A percentile compares a stretch with the other conserved stretches of the same genome.
Conservation (phyloP, 2,113 vertebrate species). For the Oostethus manadensis region DNA sequence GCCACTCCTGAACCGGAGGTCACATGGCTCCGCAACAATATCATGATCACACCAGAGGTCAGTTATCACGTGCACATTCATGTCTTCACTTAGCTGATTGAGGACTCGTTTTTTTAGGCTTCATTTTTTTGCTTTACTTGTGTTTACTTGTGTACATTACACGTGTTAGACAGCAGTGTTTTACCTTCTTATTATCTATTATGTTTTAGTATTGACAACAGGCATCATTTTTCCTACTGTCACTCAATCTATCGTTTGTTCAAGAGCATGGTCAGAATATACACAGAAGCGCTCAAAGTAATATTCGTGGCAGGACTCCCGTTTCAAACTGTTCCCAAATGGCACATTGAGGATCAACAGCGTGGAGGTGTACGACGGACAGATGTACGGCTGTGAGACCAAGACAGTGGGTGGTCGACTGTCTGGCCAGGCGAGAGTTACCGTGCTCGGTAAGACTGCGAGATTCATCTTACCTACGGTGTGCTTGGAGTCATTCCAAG, state of each 20-base stretch:
- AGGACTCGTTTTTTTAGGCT: too few species aligned
- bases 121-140: not conserved
- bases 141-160: too few species aligned
- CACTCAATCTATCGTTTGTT: too few species aligned
- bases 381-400: slow-evolving; percentile 82
- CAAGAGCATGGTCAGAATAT: too few species aligned
- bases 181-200: too few species aligned
- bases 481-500: slow-evolving; percentile 6
- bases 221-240: too few species aligned
- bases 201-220: too few species aligned
- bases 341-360: slow-evolving; percentile 90
- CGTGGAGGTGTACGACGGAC: slow-evolving; percentile 90
- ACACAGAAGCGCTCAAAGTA: too few species aligned
- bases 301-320: slow-evolving; percentile 71
- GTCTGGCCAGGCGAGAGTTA: slow-evolving; percentile 78
- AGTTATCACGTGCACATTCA: slow-evolving; percentile 18
- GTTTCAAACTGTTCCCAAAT: slow-evolving; percentile 83
- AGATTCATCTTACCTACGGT: not conserved
- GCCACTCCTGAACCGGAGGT: slow-evolving; percentile 82
- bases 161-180: too few species aligned
- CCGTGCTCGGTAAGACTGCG: slow-evolving; percentile 78
- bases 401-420: slow-evolving; percentile 78
- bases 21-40: slow-evolving; percentile 82
- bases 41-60: slow-evolving; percentile 80
- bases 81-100: not conserved